These are phyloP conservation scores for Apodemia mormo DNA, from an alignment of 2,888 invertebrate genomes.

Conservation along the genomic window DNA sequence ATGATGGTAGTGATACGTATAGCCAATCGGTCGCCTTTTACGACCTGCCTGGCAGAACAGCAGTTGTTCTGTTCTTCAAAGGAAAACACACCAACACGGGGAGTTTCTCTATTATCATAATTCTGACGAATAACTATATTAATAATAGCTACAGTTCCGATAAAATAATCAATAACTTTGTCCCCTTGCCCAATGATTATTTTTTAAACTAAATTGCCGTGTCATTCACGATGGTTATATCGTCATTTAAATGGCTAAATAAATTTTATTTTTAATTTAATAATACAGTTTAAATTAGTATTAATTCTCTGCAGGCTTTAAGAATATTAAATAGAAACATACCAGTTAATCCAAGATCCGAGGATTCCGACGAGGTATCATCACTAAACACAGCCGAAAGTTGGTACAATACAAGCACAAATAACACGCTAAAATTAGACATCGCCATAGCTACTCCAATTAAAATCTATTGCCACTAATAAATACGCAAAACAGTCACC, in stretches of 20 bases:
- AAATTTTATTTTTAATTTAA: neutral
- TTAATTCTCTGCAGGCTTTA: neutral
- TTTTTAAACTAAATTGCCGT: no score
- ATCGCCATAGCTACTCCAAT: constrained; percentile 66
- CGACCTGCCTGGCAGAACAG: no score
- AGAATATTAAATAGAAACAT: constrained; percentile 37
- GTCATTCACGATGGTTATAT: no score
- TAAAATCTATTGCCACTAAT: constrained; percentile 57
- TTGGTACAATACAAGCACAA: constrained; percentile 67
- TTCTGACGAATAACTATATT: no score
- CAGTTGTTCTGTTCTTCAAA: no score
- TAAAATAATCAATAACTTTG: no score
- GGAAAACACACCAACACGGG: no score
- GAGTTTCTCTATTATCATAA: no score
- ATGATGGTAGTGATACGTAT: no score
- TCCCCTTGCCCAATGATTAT: no score
- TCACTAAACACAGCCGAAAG: constrained; percentile 60
- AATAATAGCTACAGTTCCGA: no score
- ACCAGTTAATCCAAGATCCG: constrained; percentile 66
- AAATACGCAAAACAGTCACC: constrained; percentile 58
- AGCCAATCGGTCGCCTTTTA: no score
- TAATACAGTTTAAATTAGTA: neutral
- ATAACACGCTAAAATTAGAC: constrained; percentile 69
- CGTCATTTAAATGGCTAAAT: neutral
- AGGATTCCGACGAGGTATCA: constrained; percentile 65